Evolutionary conservation across 2,113 vertebrate genomes (phyloP), one percentile per base, ranked within the genome.

Genomic region (Geothlypis trichas): DNA sequence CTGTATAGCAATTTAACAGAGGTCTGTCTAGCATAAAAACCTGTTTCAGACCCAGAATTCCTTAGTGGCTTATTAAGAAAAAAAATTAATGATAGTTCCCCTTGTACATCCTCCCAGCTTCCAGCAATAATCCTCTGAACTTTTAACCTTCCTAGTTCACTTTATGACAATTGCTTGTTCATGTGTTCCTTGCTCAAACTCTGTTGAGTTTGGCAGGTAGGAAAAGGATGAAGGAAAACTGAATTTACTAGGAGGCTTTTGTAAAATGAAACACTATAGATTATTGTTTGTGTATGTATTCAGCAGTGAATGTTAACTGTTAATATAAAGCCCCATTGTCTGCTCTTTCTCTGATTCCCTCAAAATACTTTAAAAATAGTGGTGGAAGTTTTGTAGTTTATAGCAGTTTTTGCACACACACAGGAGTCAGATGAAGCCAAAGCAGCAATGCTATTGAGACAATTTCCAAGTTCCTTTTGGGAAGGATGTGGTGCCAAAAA

Each of bases 401-500:
- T 59, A 72, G 91, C 88, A 93, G 52, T 93, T 96, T 96, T 92
- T 94, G 88, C 90, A 71, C 51, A 41, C 30, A n/a, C 21, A 10
- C 2, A 37, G 65, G 20, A 88, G 37, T 72, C 87, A 92, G 52
- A 84, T 5, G 18, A 80, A 95, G 80, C 42, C 90, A 72, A 80
- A 86, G 67, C 19, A 2, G 81, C 74, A 94, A 15, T 51, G 74
- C 81, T 94, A 61, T 58, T 84, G 77, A 95, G 88, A 80, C 84
- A 74, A 37, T 69, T 93, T 87, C 78, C 85, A 94, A 90, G 87
- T 94, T 96, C 92, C 94, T 90, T 96, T 90, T 71, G 85, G 87
- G 91, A 96, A 96, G 90, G 95, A 95, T 90, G 87, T 96, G 88
- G 62, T 63, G 87, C 92, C 90, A 96, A 91, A 96, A 96, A 94